Conservation (phyloP, 2,113 vertebrate species). For the Acanthochromis polyacanthus region DNA sequence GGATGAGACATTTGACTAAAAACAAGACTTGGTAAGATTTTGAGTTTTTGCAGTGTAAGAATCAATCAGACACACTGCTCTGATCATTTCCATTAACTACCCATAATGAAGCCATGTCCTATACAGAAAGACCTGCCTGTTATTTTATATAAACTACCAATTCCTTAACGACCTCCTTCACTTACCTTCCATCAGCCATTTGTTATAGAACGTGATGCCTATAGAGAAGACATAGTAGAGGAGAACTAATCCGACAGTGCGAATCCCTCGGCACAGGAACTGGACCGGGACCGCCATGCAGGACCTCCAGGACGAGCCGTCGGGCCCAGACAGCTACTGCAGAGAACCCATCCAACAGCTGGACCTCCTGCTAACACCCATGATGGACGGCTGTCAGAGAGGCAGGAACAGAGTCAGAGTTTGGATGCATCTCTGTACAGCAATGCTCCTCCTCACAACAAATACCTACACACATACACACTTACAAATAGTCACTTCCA, state of each 20-base stretch:
- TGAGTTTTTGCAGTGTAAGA: too few species aligned
- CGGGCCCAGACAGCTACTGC: slow-evolving; percentile 35
- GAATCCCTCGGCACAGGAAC: slow-evolving; percentile 82
- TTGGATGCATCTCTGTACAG: too few species aligned
- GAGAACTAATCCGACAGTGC: slow-evolving; percentile 87
- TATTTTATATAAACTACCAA: too few species aligned
- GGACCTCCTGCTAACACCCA: slow-evolving; percentile 4
- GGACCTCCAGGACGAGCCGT: slow-evolving; percentile 21
- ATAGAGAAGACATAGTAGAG: slow-evolving; percentile 94
- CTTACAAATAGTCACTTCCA: too few species aligned
- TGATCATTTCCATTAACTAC: too few species aligned
- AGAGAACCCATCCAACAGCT: slow-evolving; percentile 28
- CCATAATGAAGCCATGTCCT: too few species aligned
- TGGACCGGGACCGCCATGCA: slow-evolving; percentile 79
- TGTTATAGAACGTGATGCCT: slow-evolving; percentile 96
- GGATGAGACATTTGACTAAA: too few species aligned
- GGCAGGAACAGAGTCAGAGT: neutral
- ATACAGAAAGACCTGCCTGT: too few species aligned
- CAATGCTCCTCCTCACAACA: too few species aligned
- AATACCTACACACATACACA: too few species aligned
- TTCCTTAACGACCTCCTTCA: neutral
- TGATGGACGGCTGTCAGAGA: neutral
- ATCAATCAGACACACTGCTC: too few species aligned
- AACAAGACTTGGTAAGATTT: too few species aligned
- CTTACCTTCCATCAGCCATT: slow-evolving; percentile 93